These are phyloP conservation scores for Stenichneumon culpator DNA, from an alignment of 2,888 invertebrate species.

Conservation along the genomic window DNA sequence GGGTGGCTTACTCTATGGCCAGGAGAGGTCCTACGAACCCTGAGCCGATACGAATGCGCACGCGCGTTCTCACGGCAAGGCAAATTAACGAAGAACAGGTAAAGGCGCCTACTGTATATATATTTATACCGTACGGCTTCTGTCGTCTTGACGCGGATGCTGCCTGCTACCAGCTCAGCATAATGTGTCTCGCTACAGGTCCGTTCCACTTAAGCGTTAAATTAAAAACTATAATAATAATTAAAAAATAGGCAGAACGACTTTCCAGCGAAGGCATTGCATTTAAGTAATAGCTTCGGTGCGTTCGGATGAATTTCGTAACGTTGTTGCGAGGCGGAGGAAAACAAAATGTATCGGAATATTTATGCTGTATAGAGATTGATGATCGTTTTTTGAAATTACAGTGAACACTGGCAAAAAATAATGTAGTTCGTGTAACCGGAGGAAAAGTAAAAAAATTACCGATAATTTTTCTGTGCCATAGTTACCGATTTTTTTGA, in stretches of 20 bases:
- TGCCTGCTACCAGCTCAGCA: constrained; percentile 21
- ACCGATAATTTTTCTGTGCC: no score
- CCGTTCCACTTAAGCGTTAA: neutral
- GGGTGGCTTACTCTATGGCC: constrained; percentile 35
- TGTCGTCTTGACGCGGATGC: neutral
- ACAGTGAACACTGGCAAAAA: no score
- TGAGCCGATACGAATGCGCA: constrained; percentile 57
- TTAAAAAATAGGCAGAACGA: neutral
- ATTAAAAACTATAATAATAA: neutral
- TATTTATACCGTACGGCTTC: constrained; percentile 9
- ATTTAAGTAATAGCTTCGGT: constrained; percentile 19
- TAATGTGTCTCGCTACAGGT: constrained; percentile 30
- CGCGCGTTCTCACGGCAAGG: constrained; percentile 51
- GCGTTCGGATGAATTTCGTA: neutral
- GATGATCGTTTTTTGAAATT: no score
- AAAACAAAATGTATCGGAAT: neutral
- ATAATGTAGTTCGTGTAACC: no score
- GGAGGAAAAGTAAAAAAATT: no score
- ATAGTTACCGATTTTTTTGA: neutral
- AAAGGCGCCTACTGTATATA: constrained; percentile 39
- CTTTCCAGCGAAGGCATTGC: neutral
- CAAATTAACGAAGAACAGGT: constrained; percentile 62
- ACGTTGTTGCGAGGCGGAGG: neutral
- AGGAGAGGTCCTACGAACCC: constrained; percentile 21
- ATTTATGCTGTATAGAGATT: no score